Evolutionary conservation across 2,888 invertebrate genomes (phyloP), one percentile per base, ranked within the genome.

Genomic region (Augochlorella aurata): DNA sequence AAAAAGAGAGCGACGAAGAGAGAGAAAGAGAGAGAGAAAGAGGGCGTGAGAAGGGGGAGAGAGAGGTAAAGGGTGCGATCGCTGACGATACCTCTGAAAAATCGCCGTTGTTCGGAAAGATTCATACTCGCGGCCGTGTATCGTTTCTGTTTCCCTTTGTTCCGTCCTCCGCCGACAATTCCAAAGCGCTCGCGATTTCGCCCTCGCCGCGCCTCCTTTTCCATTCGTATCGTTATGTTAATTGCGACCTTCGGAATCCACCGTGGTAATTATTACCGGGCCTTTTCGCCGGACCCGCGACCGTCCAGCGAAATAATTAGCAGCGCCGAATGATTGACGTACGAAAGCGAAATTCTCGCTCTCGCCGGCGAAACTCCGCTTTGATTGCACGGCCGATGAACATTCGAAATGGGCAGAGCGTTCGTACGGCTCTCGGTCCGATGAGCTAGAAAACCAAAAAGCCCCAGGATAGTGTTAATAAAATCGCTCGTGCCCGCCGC

Each of bases 1-100:
- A 69, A 63, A 67, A 61, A 79, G 61, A 38, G 54, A 54, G 83
- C 80, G 10, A 54, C 21, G 4, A 12, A 54, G 21, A 54, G 12
- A 10, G 72, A 21, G 76, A 74, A 49, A 79, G 18, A 38, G 47
- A 79, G 65, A 72, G 16, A 24, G 47, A 49, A 70, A 63, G 44
- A 58, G 66, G 61, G 58, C 63, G 69, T 75, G 69, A 65, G 79
- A 69, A 66, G 58, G 66, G 71, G 77, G 69, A 65, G 79, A 69
- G 54, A 78, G 69, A 70, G 47, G 61, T n/a, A n/a, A 10, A 66
- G 74, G 77, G 74, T 77, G 76, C 75, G 80, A 88, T 87, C 85
- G 84, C 85, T 88, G 89, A 83, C 79, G 84, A 82, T 86, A 79
- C 80, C 80, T 75, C 75, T 86, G 87, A 84, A 88, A 88, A 88